These are phyloP conservation scores for Centropyge bicolor DNA, from an alignment of 2,797 vertebrate genomes.

Conservation along the genomic window DNA sequence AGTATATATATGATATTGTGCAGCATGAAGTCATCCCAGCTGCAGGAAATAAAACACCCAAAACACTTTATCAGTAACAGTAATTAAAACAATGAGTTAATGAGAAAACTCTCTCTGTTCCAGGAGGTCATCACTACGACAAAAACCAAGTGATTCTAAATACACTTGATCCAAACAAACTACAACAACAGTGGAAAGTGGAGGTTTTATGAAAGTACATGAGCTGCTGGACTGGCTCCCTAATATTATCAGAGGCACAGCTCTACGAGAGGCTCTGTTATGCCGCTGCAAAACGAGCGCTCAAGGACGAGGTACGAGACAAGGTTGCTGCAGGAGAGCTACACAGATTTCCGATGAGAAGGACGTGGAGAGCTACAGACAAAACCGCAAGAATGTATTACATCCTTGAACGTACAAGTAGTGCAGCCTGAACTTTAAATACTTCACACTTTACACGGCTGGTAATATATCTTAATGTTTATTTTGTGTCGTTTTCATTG, in stretches of 20 bases:
- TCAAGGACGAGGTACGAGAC: conserved; percentile 20
- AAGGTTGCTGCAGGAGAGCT: conserved; percentile 37
- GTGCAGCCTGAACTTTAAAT: conserved; percentile 49
- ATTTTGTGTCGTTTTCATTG: conserved; percentile 25
- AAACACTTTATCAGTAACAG: background rate
- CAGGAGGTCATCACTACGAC: conserved; percentile 92
- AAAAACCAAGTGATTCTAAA: conserved; percentile 91
- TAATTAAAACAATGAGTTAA: background rate
- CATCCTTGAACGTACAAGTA: conserved; percentile 10
- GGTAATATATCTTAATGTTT: conserved; percentile 33
- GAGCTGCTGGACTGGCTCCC: conserved; percentile 35
- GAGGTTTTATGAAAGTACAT: conserved; percentile 85
- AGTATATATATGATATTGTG: background rate
- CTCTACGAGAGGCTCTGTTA: conserved; percentile 20
- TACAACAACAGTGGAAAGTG: conserved; percentile 90
- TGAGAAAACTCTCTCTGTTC: conserved; percentile 37
- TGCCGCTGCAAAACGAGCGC: conserved; percentile 22
- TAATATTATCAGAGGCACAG: background rate
- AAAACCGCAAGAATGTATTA: conserved; percentile 45
- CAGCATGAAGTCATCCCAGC: background rate
- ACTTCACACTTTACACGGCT: conserved; percentile 30
- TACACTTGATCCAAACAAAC: conserved; percentile 83
- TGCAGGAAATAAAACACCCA: background rate
- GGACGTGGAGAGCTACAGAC: conserved; percentile 1
- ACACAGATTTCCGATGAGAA: conserved; percentile 7